Evolutionary conservation across 2,797 vertebrate genomes (phyloP).

Genomic region (Falco rusticolus): DNA sequence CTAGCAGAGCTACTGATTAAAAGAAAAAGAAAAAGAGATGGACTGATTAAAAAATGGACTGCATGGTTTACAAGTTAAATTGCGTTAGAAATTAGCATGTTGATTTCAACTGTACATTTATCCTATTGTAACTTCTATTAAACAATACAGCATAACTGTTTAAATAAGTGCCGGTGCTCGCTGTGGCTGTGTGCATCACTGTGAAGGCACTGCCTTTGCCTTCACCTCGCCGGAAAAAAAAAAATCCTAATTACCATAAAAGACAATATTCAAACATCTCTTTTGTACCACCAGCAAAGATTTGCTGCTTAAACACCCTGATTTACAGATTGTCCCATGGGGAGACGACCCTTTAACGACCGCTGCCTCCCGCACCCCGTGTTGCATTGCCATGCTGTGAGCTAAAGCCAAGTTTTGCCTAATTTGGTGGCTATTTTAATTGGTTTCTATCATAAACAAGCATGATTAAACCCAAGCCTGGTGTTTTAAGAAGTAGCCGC

Average conservation of each 20-base stretch:
- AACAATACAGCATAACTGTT: slow-evolving; percentile 60
- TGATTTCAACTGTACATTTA: slow-evolving; percentile 64
- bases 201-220: background rate
- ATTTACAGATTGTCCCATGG: accelerated
- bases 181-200: background rate
- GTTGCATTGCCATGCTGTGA: background rate
- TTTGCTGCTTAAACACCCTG: background rate
- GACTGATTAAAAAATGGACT: background rate
- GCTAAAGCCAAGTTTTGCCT: background rate
- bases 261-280: accelerated
- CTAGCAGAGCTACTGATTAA: slow-evolving; percentile 65
- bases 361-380: accelerated
- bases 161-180: background rate
- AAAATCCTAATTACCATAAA: background rate
- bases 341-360: background rate
- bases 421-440: background rate
- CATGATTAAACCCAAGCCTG: background rate
- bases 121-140: slow-evolving; percentile 77
- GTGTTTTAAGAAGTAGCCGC: background rate
- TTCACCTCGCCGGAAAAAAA: background rate
- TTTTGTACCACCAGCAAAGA: background rate
- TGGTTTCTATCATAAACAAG: background rate
- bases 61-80: slow-evolving; percentile 31
- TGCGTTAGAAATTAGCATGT: slow-evolving; percentile 69
- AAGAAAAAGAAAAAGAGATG: background rate